Evolutionary conservation across 1,140 invertebrate species (phyloP).

Genomic region (Lysiphlebus fabarum): DNA sequence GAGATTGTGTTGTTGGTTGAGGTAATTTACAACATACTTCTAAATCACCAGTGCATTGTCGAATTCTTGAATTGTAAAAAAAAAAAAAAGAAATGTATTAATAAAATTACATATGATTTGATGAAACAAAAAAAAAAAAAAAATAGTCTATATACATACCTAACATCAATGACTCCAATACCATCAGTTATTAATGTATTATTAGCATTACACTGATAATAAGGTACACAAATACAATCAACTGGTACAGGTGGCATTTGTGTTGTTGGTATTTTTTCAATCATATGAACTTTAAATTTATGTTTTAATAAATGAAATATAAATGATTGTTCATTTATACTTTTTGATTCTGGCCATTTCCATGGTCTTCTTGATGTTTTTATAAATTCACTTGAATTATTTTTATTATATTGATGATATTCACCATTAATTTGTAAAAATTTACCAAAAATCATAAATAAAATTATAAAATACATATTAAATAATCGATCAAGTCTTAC

Average conservation of each 20-base stretch:
- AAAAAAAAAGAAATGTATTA: background rate
- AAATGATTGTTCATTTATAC: conserved; percentile 13
- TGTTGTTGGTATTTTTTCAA: conserved; percentile 30
- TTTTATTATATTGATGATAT: too few species aligned
- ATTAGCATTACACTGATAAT: conserved; percentile 58
- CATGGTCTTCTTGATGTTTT: conserved; percentile 3
- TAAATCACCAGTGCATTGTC: conserved; percentile 37
- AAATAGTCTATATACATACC: conserved; percentile 36
- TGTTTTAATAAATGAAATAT: conserved; percentile 38
- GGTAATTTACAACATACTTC: conserved; percentile 43
- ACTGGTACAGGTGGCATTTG: background rate
- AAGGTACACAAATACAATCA: conserved; percentile 54
- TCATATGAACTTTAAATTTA: conserved; percentile 33
- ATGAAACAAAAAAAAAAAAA: too few species aligned
- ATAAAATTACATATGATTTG: too few species aligned
- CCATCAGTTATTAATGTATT: conserved; percentile 55
- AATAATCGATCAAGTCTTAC: too few species aligned
- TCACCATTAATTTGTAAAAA: too few species aligned
- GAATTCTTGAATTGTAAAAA: conserved; percentile 31
- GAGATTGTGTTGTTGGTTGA: conserved; percentile 16
- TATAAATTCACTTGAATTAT: conserved; percentile 2
- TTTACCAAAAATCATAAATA: too few species aligned
- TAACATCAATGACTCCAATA: conserved; percentile 54
- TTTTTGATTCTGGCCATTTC: background rate
- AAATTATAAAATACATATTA: too few species aligned